Base-by-base conservation (phyloP, 2,113 vertebrate genomes). In the Hypomesus transpacificus region DNA sequence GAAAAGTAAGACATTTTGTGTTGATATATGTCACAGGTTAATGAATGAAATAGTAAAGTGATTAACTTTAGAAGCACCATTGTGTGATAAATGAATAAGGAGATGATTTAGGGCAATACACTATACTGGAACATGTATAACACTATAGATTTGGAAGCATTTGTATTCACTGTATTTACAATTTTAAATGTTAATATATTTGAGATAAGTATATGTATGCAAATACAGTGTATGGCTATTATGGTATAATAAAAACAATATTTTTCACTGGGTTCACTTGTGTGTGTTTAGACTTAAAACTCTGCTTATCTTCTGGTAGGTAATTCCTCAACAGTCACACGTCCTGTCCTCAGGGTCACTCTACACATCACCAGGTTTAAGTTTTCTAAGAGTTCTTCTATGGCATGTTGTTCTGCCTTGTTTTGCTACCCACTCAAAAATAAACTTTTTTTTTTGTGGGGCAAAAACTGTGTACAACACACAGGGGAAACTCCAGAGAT, bases 401-500 rank as follows among this genome's bases (percentile, higher is more conserved):
- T 24, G 2, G 24, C 2, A 24, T 24, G 24, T 24, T 24, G 24
- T 24, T 24, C 24, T 24, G 24, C 24, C 24, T 24, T 24, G 24
- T 24, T 34, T 24, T 70, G 77, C 75, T 74, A 28, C 70, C 82
- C 73, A 80, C 67, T 78, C 2, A 84, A 46, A 31, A 84, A 22
- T 86, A 82, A 85, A 80, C 50, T 1, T 17, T 77, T 85, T 77
- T 85, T 74, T 86, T 86, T 87, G 88, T 89, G 88, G 88, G 88
- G 86, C 85, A 21, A 53, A 7, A 3, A 76, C 71, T 70, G 79
- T 68, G 52, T 73, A 67, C 62, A 66, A 31, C 63, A 78, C 76
- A 53, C 22, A 75, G 61, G 89, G 84, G 91, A 89, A 92, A 92
- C 86, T 92, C 91, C 91, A 77, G 81, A 92, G 91, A 92, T 91